Percentiles rank a stretch among this genome's conserved stretches.
Conservation (phyloP, 2,113 vertebrate species). For the Tauraco erythrolophus region DNA sequence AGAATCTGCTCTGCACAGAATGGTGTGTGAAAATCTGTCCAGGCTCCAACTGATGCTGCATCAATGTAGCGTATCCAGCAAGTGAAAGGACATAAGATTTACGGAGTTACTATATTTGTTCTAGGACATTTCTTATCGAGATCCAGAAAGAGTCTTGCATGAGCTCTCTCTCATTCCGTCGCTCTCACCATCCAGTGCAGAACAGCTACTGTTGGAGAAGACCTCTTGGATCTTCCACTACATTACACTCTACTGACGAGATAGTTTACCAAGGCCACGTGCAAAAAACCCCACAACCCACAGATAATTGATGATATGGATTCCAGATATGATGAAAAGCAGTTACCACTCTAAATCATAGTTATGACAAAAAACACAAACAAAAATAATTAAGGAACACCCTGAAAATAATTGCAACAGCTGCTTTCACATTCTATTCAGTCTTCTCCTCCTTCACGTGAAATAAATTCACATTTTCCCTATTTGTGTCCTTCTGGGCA, state of each 20-base stretch:
- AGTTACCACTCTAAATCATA: not conserved
- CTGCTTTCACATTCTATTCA: not conserved
- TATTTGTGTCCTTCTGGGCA: not conserved
- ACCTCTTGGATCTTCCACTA: not conserved
- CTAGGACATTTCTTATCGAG: not conserved
- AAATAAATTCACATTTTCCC: not conserved
- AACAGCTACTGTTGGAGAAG: not conserved
- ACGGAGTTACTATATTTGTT: not conserved
- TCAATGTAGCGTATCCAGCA: fast-evolving
- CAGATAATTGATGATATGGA: not conserved
- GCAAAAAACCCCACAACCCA: not conserved
- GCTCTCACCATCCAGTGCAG: not conserved
- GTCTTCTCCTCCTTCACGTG: not conserved
- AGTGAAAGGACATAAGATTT: not conserved
- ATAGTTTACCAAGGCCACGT: not conserved
- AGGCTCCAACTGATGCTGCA: not conserved
- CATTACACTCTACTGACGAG: not conserved
- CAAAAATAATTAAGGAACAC: not conserved
- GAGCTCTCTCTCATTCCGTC: not conserved
- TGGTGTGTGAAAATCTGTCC: not conserved
- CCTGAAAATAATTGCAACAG: not conserved
- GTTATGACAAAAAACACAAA: not conserved
- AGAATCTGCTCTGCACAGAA: fast-evolving
- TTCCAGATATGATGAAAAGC: not conserved
- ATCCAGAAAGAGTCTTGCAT: not conserved